These are phyloP conservation scores for Sussaba pulchella DNA, from an alignment of 2,888 invertebrate species.

Conservation along the genomic window DNA sequence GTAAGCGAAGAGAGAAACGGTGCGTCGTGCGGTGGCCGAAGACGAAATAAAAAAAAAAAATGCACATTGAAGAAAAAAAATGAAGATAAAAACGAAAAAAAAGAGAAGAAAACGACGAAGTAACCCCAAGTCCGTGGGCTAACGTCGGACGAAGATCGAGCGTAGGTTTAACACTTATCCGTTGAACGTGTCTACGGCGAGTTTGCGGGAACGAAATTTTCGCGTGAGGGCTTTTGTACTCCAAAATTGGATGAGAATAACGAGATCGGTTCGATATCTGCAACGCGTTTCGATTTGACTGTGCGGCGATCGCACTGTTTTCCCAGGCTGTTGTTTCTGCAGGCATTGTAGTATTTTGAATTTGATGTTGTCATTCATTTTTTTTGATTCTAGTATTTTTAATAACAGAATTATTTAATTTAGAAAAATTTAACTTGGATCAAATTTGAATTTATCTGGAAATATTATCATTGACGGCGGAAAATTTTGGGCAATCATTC, in stretches of 20 bases:
- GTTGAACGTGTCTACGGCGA: conserved; percentile 22
- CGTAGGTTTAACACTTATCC: conserved; percentile 42
- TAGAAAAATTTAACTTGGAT: too few relatives aligned
- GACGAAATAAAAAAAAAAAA: conserved; percentile 26
- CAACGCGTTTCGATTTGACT: not conserved
- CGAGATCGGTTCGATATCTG: not conserved
- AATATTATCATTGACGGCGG: too few relatives aligned
- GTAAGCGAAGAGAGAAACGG: conserved; percentile 7
- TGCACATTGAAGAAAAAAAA: conserved; percentile 15
- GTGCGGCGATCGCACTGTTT: not conserved
- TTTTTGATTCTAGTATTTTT: not conserved
- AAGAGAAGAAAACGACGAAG: conserved; percentile 51
- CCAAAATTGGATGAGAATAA: conserved; percentile 33
- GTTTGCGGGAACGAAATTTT: conserved; percentile 27
- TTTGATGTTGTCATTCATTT: not conserved
- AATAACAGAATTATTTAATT: too few relatives aligned
- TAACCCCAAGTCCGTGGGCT: conserved; percentile 22
- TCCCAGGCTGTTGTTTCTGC: not conserved
- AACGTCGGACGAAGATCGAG: conserved; percentile 50
- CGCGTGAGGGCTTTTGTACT: conserved; percentile 33
- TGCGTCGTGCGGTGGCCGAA: conserved; percentile 29
- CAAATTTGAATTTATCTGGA: too few relatives aligned
- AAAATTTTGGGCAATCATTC: too few relatives aligned
- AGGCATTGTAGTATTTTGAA: not conserved
- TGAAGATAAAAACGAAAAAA: conserved; percentile 58